Evolutionary conservation across 2,888 invertebrate genomes (phyloP).

Genomic region (Cacoxenus indagator): DNA sequence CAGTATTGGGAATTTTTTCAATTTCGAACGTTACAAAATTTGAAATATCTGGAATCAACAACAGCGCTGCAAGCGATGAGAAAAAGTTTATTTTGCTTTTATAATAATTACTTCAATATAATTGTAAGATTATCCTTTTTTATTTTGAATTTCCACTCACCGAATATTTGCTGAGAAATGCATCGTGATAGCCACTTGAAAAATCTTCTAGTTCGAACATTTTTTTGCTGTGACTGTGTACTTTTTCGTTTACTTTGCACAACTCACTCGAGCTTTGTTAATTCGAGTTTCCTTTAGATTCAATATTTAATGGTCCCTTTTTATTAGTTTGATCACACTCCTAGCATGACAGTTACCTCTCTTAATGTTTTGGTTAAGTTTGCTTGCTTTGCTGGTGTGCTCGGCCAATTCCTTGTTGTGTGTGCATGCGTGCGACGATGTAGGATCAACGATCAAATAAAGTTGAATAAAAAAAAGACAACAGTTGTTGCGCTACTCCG

Average conservation of each 20-base stretch:
- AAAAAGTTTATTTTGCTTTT: neutral
- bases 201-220: conserved; percentile 82
- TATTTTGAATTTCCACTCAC: conserved; percentile 71
- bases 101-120: too few relatives aligned
- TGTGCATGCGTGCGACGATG: too few relatives aligned
- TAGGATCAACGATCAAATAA: too few relatives aligned
- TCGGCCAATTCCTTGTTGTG: too few relatives aligned
- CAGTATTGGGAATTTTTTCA: neutral
- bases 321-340: too few relatives aligned
- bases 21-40: conserved; percentile 28
- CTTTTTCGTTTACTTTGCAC: neutral
- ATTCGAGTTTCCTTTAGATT: neutral
- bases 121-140: neutral
- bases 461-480: too few relatives aligned
- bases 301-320: too few relatives aligned
- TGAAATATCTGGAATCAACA: conserved; percentile 7
- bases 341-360: too few relatives aligned
- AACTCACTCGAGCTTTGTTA: neutral
- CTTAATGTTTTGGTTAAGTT: too few relatives aligned
- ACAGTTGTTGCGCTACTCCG: too few relatives aligned
- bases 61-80: neutral
- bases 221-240: conserved; percentile 48
- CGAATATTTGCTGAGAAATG: conserved; percentile 77
- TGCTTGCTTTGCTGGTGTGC: too few relatives aligned
- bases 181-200: conserved; percentile 78